These are phyloP conservation scores for Hafferia zeledoni DNA, from an alignment of 2,797 vertebrate species.

Conservation along the genomic window DNA sequence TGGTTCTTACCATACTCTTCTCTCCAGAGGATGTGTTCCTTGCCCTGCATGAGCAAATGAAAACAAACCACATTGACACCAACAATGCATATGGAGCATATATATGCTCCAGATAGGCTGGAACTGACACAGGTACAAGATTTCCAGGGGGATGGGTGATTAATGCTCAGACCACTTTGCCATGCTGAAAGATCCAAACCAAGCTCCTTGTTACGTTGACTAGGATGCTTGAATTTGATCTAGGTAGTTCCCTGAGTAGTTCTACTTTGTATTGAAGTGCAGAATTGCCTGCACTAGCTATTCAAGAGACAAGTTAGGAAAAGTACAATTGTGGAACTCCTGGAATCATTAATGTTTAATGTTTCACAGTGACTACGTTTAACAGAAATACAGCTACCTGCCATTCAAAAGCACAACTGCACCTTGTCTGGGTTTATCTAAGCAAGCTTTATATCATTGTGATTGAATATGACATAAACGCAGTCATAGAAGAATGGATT, in stretches of 20 bases:
- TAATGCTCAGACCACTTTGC: not conserved
- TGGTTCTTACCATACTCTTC: not conserved
- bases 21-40: not conserved
- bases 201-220: not conserved
- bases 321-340: not conserved
- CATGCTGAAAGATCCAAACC: not conserved
- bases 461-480: not conserved
- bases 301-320: not conserved
- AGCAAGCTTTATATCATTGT: not conserved
- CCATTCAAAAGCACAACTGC: not conserved
- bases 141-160: not conserved
- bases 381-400: not conserved
- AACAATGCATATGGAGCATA: not conserved
- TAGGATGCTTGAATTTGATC: not conserved
- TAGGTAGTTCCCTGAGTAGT: not conserved
- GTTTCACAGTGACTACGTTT: not conserved
- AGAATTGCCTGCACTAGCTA: not conserved
- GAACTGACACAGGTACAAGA: fast-evolving
- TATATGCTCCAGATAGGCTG: not conserved
- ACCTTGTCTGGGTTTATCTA: not conserved
- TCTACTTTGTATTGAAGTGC: not conserved
- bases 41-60: not conserved
- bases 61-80: not conserved
- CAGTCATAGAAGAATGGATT: not conserved
- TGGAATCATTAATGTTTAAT: not conserved